These are phyloP conservation scores for Caenorhabditis angaria DNA, from an alignment of 2,888 invertebrate species.

Conservation along the genomic window DNA sequence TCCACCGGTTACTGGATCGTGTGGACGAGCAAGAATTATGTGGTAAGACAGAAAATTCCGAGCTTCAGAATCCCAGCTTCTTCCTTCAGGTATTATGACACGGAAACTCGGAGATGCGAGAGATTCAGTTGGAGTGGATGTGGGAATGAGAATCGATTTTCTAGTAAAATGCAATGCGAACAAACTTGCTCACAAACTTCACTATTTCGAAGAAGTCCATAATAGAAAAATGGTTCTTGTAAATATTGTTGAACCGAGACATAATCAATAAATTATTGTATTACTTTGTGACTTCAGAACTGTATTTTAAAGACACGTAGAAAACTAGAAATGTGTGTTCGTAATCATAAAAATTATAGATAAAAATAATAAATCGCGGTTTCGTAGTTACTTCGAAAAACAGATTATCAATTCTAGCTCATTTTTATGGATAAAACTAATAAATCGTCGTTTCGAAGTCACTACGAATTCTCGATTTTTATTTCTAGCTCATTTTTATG, in stretches of 20 bases:
- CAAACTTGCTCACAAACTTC: slow-evolving; percentile 40
- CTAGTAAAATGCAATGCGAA: slow-evolving; percentile 51
- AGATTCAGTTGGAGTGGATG: slow-evolving; percentile 59
- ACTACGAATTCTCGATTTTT: no score
- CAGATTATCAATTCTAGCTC: no score
- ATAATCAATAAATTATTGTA: slow-evolving; percentile 8
- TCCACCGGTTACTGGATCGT: slow-evolving; percentile 57
- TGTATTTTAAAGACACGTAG: no score
- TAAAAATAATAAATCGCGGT: no score
- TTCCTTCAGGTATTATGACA: slow-evolving; percentile 54
- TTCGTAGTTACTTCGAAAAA: no score
- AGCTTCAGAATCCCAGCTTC: no score
- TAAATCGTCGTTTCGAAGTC: no score
- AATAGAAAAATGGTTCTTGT: slow-evolving; percentile 3
- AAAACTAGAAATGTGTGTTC: no score
- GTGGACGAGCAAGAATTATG: slow-evolving; percentile 55
- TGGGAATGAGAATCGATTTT: slow-evolving; percentile 56
- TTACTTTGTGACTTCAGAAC: neutral
- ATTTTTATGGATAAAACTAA: no score
- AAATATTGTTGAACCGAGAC: neutral
- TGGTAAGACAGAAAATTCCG: slow-evolving; percentile 39
- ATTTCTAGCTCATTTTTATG: no score
- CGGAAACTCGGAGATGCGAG: slow-evolving; percentile 49
- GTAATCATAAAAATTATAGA: no score
- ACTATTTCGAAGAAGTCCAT: neutral